phyloP scores from a whole-genome alignment of 2,888 invertebrate genomes.

The Corbicula japonica region DNA sequence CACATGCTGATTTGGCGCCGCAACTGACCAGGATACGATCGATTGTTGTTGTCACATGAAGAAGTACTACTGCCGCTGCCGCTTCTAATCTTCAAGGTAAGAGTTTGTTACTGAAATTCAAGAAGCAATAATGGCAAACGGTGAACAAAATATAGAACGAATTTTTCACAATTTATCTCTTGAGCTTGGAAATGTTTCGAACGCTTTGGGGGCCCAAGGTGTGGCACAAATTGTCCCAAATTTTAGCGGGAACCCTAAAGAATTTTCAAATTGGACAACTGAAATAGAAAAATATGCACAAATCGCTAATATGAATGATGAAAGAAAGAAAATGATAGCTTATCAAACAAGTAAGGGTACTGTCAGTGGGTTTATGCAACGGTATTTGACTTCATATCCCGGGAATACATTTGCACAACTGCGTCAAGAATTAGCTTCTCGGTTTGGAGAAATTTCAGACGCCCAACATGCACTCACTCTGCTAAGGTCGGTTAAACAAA shows the following conservation, averaged over 20 bases:
- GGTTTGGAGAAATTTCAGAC: slow-evolving; percentile 44
- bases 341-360: slow-evolving; percentile 29
- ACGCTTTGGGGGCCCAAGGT: background rate
- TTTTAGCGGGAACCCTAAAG: slow-evolving; percentile 4
- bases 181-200: background rate
- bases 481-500: slow-evolving; percentile 42
- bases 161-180: no score
- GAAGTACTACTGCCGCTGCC: no score
- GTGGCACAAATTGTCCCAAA: background rate
- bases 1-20: no score
- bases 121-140: no score
- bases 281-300: slow-evolving; percentile 7
- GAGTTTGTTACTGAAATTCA: no score
- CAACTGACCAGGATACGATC: no score
- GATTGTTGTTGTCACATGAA: no score
- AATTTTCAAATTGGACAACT: slow-evolving; percentile 18
- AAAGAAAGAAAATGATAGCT: slow-evolving; percentile 23
- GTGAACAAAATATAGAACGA: no score
- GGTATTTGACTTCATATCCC: slow-evolving; percentile 8
- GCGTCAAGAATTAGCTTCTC: slow-evolving; percentile 15
- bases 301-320: background rate
- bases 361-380: slow-evolving; percentile 38
- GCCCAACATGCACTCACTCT: slow-evolving; percentile 49
- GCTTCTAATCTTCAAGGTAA: no score
- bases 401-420: slow-evolving; percentile 7